phyloP scores from a whole-genome alignment of 2,797 vertebrate species.

The Gadopsis marmoratus region DNA sequence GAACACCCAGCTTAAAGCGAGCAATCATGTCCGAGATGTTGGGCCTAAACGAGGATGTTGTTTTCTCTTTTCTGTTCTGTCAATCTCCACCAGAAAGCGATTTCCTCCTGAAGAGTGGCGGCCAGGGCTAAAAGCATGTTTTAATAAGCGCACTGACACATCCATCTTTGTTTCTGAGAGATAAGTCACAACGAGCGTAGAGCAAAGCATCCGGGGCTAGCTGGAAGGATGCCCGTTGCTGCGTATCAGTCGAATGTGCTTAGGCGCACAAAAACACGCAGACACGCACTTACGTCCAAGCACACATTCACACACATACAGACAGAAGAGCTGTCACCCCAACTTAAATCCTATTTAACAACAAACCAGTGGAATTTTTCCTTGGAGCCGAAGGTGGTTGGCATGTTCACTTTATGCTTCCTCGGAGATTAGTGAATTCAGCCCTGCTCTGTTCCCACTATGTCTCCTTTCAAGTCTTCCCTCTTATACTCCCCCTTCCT shows the following conservation, averaged over 20 bases:
- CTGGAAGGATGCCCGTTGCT: constrained; percentile 83
- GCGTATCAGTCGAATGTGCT: constrained; percentile 78
- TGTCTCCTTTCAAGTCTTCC: constrained; percentile 83
- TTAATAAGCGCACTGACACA: constrained; percentile 88
- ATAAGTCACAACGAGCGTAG: constrained; percentile 82
- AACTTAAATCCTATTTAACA: constrained; percentile 87
- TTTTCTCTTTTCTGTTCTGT: constrained; percentile 84
- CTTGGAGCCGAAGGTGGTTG: constrained; percentile 85
- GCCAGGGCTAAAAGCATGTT: constrained; percentile 85
- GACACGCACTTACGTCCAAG: constrained; percentile 59
- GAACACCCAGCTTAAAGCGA: constrained; percentile 83
- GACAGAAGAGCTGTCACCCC: constrained; percentile 82
- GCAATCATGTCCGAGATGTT: constrained; percentile 85
- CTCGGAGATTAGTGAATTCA: constrained; percentile 87
- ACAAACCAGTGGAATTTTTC: constrained; percentile 81
- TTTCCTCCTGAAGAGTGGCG: constrained; percentile 83
- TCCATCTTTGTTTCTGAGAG: constrained; percentile 87
- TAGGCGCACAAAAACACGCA: constrained; percentile 72
- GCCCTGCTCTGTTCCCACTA: constrained; percentile 78
- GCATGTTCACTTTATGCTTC: constrained; percentile 87
- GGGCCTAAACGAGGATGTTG: constrained; percentile 86
- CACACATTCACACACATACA: constrained; percentile 64
- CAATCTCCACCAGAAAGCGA: constrained; percentile 85
- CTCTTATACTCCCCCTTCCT: constrained; percentile 76
- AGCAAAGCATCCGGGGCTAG: constrained; percentile 80